A percentile compares a stretch with the other conserved stretches of the same genome.
phyloP scores from a whole-genome alignment of 1,140 invertebrate genomes.

The Scylla paramamosain region DNA sequence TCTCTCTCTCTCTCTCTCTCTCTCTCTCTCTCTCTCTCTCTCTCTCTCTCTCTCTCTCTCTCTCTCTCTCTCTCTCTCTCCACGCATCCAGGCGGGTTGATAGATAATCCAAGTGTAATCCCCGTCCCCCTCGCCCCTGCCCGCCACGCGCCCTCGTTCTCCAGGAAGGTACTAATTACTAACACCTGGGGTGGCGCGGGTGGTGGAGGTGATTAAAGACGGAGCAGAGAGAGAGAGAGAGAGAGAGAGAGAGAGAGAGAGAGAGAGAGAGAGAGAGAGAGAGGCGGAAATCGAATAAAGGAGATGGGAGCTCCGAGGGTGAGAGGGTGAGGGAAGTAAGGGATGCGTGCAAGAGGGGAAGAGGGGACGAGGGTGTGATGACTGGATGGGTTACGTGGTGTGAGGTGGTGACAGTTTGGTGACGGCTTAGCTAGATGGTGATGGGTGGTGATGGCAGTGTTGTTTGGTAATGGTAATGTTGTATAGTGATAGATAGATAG shows the following conservation, averaged over 20 bases:
- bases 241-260: too few relatives aligned
- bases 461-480: background rate
- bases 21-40: background rate
- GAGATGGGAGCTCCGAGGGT: background rate
- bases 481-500: too few relatives aligned
- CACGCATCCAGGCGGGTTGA: background rate
- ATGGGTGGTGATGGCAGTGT: background rate
- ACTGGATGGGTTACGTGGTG: background rate
- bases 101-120: slow-evolving; percentile 43
- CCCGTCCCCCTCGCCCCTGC: background rate
- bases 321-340: background rate
- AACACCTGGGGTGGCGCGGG: background rate
- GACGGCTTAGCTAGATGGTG: background rate
- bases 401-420: background rate
- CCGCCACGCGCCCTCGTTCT: background rate
- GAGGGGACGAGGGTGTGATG: background rate
- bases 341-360: background rate
- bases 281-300: background rate
- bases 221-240: too few relatives aligned
- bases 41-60: background rate
- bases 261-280: too few relatives aligned
- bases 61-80: background rate
- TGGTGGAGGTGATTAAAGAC: slow-evolving; percentile 37
- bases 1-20: background rate
- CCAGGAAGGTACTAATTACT: slow-evolving; percentile 32